Base-by-base conservation (phyloP, 2,113 vertebrate genomes). In the Chlorocebus sabaeus region DNA sequence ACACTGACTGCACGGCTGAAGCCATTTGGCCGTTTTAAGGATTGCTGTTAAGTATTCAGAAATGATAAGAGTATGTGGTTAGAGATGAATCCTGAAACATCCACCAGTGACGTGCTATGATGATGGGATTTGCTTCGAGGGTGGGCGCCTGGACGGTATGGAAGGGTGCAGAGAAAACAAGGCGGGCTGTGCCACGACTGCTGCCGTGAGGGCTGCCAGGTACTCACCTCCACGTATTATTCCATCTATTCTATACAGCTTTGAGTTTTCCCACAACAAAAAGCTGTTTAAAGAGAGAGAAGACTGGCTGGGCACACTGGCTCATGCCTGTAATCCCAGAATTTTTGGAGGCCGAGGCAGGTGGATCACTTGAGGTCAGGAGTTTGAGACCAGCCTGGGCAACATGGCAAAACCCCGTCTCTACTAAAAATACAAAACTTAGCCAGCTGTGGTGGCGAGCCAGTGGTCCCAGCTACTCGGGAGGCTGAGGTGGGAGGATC, bases 161-260 rank as follows among this genome's bases (percentile, higher is more conserved):
- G 12, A 30, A 64, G 16, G 32, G 30, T 35, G 32, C 32, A 35
- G 32, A 48, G 27, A 45, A 30, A 30, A 48, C 14, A 2, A 45
- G 43, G 27, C 6, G 7, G 25, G 0, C 27, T 17, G 43, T 45
- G 43, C 7, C 1, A 0, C 9, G 43, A 32, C 16, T 16, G 4
- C 17, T 17, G 17, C 27, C 9, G 7, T 32, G 75, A 14, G 45
- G 27, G 72, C 30, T 17, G 27, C 43, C 2, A 75, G 73, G 73
- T 12, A 17, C 27, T 80, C 50, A 3, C 11, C 20, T 11, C n/a
- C 78, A n/a, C 35, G 22, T 32, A 35, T 35, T 35, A n/a, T 55
- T 80, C 48, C 5, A n/a, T 10, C 30, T 22, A 13, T 22, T 80
- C 12, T n/a, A 12, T 6, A 55, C 23, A 45, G 23, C 22, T 55